These are phyloP conservation scores for Seira sanloemensis DNA, from an alignment of 2,888 invertebrate species.

Conservation along the genomic window DNA sequence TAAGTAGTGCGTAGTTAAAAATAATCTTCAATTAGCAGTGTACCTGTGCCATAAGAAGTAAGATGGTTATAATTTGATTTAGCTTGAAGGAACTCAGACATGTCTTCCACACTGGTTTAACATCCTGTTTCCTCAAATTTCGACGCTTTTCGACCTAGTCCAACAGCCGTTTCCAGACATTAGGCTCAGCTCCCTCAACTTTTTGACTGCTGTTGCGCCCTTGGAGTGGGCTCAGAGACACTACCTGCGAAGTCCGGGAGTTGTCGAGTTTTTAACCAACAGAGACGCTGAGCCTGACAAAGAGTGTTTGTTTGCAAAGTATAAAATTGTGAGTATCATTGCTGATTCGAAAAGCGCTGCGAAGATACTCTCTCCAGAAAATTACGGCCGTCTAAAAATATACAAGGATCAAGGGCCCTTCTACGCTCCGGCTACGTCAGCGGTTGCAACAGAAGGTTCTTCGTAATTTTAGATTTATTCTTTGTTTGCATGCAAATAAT, in stretches of 20 bases:
- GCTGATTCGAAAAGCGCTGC: slow-evolving; percentile 74
- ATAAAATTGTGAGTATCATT: slow-evolving; percentile 75
- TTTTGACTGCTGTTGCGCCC: slow-evolving; percentile 69
- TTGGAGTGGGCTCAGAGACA: slow-evolving; percentile 73
- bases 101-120: slow-evolving; percentile 71
- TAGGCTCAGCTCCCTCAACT: slow-evolving; percentile 67
- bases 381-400: slow-evolving; percentile 75
- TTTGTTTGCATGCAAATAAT: no score
- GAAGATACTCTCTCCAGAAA: slow-evolving; percentile 75
- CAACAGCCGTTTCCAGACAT: slow-evolving; percentile 73
- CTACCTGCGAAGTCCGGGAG: slow-evolving; percentile 74
- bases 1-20: slow-evolving; percentile 37
- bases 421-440: slow-evolving; percentile 75
- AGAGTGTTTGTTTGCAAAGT: slow-evolving; percentile 77
- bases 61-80: slow-evolving; percentile 39
- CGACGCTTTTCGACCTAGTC: slow-evolving; percentile 68
- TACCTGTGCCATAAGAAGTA: no score
- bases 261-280: slow-evolving; percentile 77
- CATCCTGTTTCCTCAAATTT: slow-evolving; percentile 68
- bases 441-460: slow-evolving; percentile 76
- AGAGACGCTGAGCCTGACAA: slow-evolving; percentile 76
- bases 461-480: slow-evolving; percentile 17
- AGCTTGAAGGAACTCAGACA: slow-evolving; percentile 63
- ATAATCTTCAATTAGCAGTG: neutral
- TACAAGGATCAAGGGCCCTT: slow-evolving; percentile 77